Conservation (phyloP, 2,113 vertebrate genomes). For the Gambusia affinis region DNA sequence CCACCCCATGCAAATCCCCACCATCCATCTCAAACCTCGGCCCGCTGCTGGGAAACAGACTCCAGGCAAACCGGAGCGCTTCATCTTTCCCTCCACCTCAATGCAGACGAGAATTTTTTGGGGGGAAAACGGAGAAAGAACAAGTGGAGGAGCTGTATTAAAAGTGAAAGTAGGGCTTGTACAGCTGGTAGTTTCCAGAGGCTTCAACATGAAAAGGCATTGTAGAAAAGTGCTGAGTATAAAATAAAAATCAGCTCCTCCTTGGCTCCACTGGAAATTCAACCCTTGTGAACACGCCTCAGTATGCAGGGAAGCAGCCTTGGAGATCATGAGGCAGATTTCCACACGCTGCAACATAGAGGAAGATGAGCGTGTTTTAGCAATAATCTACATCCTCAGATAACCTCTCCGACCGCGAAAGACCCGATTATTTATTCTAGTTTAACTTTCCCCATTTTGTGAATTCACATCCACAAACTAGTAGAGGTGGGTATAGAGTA, state of each 20-base stretch:
- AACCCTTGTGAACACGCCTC: constrained; percentile 23
- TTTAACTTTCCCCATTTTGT: too few species aligned
- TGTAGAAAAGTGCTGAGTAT: constrained; percentile 56
- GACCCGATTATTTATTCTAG: too few species aligned
- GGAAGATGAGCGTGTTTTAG: not conserved
- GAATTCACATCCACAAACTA: too few species aligned
- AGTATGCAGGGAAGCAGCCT: constrained; percentile 1
- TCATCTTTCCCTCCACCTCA: constrained; percentile 54
- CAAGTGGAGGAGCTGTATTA: constrained; percentile 37
- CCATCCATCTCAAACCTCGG: constrained; percentile 69
- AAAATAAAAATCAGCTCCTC: constrained; percentile 53
- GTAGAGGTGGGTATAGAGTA: too few species aligned
- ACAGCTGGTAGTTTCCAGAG: constrained; percentile 50
- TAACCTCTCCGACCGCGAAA: too few species aligned
- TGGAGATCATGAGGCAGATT: not conserved
- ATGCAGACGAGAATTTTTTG: constrained; percentile 20
- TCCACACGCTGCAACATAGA: not conserved
- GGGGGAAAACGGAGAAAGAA: constrained; percentile 42
- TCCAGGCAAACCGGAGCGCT: constrained; percentile 67
- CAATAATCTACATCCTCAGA: not conserved
- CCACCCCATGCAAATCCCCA: constrained; percentile 63
- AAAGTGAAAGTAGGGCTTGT: constrained; percentile 62
- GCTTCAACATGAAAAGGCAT: constrained; percentile 52
- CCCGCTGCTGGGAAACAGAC: constrained; percentile 68
- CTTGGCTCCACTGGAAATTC: constrained; percentile 24